Base-by-base conservation (phyloP, 1,140 invertebrate genomes). In the Sesamia nonagrioides region DNA sequence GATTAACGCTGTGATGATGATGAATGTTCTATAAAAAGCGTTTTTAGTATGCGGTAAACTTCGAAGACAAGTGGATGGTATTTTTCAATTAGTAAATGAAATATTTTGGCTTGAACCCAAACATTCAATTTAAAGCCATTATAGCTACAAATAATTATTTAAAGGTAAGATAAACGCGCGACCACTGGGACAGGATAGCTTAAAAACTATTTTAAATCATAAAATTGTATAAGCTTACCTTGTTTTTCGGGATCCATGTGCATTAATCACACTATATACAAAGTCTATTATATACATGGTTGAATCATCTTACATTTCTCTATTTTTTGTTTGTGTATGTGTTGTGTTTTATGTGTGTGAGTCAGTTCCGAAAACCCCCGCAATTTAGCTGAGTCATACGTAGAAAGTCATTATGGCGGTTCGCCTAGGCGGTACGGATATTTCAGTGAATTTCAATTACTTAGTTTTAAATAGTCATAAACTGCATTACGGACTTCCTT, bases 131-230 rank as follows among this genome's bases (percentile, higher is more conserved):
- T 68, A 48, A 21, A 33, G 48, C 33, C 21, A 33, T 15, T 8
- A 13, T n/a, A 68, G n/a, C n/a, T n/a, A n/a, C 40, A 68, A 68
- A 68, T 56, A 21, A 56, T 68, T 40, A 48, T 68, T 48, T 68
- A 42, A 68, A 48, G 42, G 11, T 48, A 48, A 48, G 42, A 68
- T 68, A 48, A 68, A 68, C 42, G 21, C 5, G 37, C 4, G 21
- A 33, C 18, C 42, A 48, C 27, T 48, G 18, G 50, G 40, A 40
- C n/a, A 18, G 6, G 27, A 45, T 5, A 42, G 0, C 4, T 60
- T 21, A 42, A 42, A 42, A 35, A 42, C 2, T 4, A 11, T 9
- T 63, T 6, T 9, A 35, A 61, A 61, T 17, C 9, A 40, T 40
- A 66, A 61, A 61, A 37, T 60, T 33, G 11, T 35, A 13, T 5